Percentiles rank a stretch among this genome's conserved stretches.
Conservation (phyloP, 2,888 invertebrate genomes). For the Timema podura region DNA sequence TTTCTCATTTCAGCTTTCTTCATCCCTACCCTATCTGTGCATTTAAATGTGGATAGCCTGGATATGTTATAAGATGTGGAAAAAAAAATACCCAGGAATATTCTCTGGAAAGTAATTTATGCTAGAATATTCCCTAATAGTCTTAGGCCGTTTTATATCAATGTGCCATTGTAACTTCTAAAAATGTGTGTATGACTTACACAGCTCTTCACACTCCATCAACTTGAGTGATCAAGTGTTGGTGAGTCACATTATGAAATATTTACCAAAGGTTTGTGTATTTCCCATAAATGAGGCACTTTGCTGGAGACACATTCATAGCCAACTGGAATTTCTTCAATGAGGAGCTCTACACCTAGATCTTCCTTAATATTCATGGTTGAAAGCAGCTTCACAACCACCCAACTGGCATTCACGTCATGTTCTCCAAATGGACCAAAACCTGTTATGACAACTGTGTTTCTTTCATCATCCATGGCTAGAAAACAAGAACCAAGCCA, state of each 20-base stretch:
- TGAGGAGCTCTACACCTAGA: slow-evolving; percentile 52
- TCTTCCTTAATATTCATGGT: slow-evolving; percentile 51
- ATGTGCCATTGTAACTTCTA: too few relatives aligned
- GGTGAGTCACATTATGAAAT: not conserved
- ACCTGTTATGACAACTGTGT: slow-evolving; percentile 60
- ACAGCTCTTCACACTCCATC: too few relatives aligned
- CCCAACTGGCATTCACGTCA: slow-evolving; percentile 77
- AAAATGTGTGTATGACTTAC: too few relatives aligned
- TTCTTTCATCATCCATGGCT: slow-evolving; percentile 17
- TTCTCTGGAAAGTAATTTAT: too few relatives aligned
- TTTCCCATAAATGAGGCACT: slow-evolving; percentile 65
- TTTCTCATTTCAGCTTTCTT: too few relatives aligned
- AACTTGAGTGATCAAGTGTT: too few relatives aligned
- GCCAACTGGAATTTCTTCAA: slow-evolving; percentile 63
- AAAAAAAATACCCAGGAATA: too few relatives aligned
- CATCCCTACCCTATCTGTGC: too few relatives aligned
- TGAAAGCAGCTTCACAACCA: slow-evolving; percentile 62
- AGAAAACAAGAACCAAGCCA: not conserved
- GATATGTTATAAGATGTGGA: too few relatives aligned
- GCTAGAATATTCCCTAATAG: too few relatives aligned
- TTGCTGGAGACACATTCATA: slow-evolving; percentile 63
- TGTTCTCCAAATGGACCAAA: slow-evolving; percentile 76
- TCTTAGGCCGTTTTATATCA: too few relatives aligned
- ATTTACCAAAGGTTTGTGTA: slow-evolving; percentile 64
- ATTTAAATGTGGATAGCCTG: too few relatives aligned